These are phyloP conservation scores for Zaprionus capensis DNA, from an alignment of 1,140 invertebrate species.

Conservation along the genomic window DNA sequence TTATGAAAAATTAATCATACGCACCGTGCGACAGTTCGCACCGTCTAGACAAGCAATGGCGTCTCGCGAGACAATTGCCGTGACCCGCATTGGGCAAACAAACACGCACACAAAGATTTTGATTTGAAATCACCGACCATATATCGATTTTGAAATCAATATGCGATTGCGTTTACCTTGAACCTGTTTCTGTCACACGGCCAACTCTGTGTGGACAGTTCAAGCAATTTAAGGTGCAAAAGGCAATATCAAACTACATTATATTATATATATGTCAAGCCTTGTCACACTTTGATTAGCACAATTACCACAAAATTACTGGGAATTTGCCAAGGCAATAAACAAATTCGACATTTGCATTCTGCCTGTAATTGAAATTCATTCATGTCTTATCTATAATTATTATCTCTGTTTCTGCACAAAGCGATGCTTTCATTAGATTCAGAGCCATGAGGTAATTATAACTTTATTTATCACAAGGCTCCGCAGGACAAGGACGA, in stretches of 20 bases:
- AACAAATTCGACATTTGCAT: background rate
- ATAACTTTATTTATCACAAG: constrained; percentile 71
- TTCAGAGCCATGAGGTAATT: constrained; percentile 51
- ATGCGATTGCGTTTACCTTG: background rate
- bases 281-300: background rate
- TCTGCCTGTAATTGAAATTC: background rate
- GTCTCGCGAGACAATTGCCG: background rate
- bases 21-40: constrained; percentile 22
- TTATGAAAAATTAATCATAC: constrained; percentile 58
- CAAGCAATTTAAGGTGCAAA: background rate
- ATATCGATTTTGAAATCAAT: constrained; percentile 2
- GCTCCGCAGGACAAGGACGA: background rate
- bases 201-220: background rate
- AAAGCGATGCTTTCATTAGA: constrained; percentile 13
- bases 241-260: background rate
- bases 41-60: constrained; percentile 7
- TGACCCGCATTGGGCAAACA: constrained; percentile 23
- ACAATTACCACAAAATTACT: background rate
- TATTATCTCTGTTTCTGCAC: constrained; percentile 45
- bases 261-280: background rate
- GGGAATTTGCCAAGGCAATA: background rate
- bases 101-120: constrained; percentile 3
- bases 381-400: constrained; percentile 42
- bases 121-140: background rate
- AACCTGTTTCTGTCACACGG: background rate